phyloP scores from a whole-genome alignment of 2,888 invertebrate species.

The Ophion obscuratus region DNA sequence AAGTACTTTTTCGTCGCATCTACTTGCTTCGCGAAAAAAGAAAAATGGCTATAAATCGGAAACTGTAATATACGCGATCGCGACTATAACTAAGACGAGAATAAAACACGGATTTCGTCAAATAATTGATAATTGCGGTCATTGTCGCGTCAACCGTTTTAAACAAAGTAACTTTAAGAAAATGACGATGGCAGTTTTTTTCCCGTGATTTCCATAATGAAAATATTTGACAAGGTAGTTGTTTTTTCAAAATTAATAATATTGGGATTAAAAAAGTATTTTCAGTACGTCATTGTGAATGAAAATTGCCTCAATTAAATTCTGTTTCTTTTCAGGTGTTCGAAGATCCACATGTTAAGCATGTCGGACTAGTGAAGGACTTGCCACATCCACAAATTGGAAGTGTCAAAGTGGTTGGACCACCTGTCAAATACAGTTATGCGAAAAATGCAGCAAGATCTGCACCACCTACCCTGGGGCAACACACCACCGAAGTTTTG shows the following conservation, averaged over 20 bases:
- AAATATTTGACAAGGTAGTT: neutral
- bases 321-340: slow-evolving; percentile 87
- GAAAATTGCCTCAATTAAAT: neutral
- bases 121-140: neutral
- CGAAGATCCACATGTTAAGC: slow-evolving; percentile 93
- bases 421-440: slow-evolving; percentile 93
- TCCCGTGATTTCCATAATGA: neutral
- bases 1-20: too few relatives aligned
- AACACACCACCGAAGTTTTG: slow-evolving; percentile 94
- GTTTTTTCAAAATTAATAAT: neutral
- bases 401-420: slow-evolving; percentile 91
- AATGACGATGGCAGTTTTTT: neutral
- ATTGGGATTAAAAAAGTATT: neutral
- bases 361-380: slow-evolving; percentile 90
- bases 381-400: slow-evolving; percentile 90
- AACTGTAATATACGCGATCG: neutral
- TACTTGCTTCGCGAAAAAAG: neutral
- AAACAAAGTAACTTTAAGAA: neutral
- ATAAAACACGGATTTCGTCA: neutral
- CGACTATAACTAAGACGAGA: neutral
- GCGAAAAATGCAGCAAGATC: slow-evolving; percentile 89
- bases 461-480: slow-evolving; percentile 94
- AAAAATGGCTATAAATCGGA: neutral
- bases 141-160: neutral
- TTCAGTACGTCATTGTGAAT: neutral